Conservation (phyloP, 2,113 vertebrate genomes). For the Dromas ardeola region DNA sequence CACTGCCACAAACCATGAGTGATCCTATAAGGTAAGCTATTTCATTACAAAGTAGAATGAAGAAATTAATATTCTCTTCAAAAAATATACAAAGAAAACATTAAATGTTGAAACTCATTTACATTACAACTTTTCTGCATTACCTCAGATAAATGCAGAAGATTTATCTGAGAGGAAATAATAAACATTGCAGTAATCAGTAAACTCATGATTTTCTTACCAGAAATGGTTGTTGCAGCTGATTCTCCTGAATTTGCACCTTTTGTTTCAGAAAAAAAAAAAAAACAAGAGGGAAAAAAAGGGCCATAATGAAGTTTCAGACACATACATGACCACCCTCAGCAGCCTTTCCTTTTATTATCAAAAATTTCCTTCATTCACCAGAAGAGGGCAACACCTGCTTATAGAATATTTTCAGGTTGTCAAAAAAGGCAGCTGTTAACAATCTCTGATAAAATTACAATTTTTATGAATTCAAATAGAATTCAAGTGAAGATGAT, state of each 20-base stretch:
- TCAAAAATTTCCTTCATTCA: background rate
- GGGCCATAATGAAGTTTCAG: background rate
- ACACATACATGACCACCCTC: background rate
- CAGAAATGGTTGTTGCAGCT: background rate
- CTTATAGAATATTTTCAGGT: background rate
- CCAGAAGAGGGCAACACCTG: conserved; percentile 49
- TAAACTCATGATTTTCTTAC: conserved; percentile 36
- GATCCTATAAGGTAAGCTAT: background rate
- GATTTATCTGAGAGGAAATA: background rate
- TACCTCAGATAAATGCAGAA: background rate
- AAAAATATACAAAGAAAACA: background rate
- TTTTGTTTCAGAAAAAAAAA: background rate
- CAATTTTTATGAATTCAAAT: background rate
- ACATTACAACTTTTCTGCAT: background rate
- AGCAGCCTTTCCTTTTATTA: background rate
- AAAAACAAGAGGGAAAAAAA: background rate
- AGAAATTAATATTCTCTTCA: background rate
- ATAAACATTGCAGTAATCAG: background rate
- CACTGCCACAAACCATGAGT: background rate
- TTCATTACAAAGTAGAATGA: background rate
- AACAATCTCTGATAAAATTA: background rate
- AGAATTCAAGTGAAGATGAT: background rate
- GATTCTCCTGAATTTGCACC: background rate
- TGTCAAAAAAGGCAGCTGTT: background rate
- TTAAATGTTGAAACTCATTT: background rate